Evolutionary conservation across 2,797 vertebrate species (phyloP).

Genomic region (Chiloscyllium punctatum): DNA sequence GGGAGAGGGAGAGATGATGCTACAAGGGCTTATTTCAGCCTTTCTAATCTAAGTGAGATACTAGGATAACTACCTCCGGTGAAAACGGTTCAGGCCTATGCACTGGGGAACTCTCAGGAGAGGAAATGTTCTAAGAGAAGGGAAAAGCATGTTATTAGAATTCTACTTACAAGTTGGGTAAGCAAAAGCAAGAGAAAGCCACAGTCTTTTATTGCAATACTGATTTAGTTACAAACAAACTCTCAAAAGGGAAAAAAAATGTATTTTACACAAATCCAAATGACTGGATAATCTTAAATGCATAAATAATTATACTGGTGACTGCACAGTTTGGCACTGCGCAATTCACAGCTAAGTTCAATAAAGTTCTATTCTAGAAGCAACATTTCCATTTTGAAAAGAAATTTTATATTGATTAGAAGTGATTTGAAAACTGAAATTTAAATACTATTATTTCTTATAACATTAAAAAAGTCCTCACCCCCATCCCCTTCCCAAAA

Average conservation of each 20-base stretch:
- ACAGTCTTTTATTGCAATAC: constrained; percentile 44
- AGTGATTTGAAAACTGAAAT: not conserved
- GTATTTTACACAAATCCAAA: constrained; percentile 14
- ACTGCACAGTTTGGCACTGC: not conserved
- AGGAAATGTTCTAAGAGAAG: constrained; percentile 85
- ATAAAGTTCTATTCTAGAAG: not conserved
- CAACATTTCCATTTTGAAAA: not conserved
- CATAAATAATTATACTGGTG: not conserved
- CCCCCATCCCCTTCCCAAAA: no score
- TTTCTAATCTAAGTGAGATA: constrained; percentile 47
- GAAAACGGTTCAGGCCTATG: constrained; percentile 86
- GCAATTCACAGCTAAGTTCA: not conserved
- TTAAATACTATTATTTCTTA: no score
- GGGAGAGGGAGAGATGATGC: not conserved
- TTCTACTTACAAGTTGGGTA: constrained; percentile 54
- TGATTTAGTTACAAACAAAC: constrained; percentile 40
- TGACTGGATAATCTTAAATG: not conserved
- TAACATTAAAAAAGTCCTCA: not conserved
- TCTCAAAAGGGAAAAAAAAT: not conserved
- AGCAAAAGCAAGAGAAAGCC: constrained; percentile 56
- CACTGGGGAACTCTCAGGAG: constrained; percentile 84
- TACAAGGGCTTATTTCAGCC: constrained; percentile 38
- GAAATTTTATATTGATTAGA: not conserved
- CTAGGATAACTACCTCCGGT: constrained; percentile 75
- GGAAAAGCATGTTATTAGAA: constrained; percentile 65